Conservation (phyloP, 1,140 invertebrate genomes). For the Leptestheria dahalacensis region DNA sequence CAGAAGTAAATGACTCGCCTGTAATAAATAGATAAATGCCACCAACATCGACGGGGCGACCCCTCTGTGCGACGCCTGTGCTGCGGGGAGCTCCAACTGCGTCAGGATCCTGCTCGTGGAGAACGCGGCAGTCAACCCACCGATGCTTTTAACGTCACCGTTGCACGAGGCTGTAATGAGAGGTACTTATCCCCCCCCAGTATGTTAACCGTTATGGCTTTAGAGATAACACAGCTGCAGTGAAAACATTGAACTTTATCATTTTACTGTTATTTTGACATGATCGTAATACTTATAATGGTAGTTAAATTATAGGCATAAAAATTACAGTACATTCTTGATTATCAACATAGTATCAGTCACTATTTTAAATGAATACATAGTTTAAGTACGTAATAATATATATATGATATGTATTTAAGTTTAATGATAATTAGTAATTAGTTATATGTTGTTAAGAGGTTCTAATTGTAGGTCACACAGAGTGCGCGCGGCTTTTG, state of each 20-base stretch:
- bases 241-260: neutral
- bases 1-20: no score
- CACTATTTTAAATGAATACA: no score
- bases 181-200: neutral
- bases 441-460: no score
- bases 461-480: slow-evolving; percentile 9
- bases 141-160: slow-evolving; percentile 9
- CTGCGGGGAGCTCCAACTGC: neutral
- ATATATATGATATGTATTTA: no score
- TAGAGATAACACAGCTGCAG: no score
- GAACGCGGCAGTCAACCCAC: slow-evolving; percentile 10
- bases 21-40: slow-evolving; percentile 13
- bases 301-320: no score
- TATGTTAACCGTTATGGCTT: no score
- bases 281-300: neutral
- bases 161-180: slow-evolving; percentile 12
- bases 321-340: no score
- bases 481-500: slow-evolving; percentile 5
- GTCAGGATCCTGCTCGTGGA: neutral
- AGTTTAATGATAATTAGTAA: no score
- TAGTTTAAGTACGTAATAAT: no score
- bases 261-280: neutral
- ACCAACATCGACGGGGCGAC: slow-evolving; percentile 12
- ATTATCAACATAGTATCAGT: no score
- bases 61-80: slow-evolving; percentile 12